These are phyloP conservation scores for Lasioglossum baleicum DNA, from an alignment of 1,140 invertebrate species.

Conservation along the genomic window DNA sequence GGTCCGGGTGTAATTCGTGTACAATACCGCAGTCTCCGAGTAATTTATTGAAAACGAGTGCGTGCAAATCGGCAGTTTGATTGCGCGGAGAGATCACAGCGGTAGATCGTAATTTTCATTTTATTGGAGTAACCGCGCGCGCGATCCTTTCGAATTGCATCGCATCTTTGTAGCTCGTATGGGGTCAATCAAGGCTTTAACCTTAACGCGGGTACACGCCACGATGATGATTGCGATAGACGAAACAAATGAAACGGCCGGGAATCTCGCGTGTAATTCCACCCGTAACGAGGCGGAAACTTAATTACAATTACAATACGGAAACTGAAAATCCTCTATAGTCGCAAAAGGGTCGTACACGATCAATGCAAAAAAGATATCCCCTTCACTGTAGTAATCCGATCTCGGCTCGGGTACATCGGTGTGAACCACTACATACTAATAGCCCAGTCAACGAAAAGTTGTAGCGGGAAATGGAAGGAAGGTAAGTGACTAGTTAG, in stretches of 20 bases:
- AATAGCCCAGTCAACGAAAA: too few species aligned
- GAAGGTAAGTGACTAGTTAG: too few species aligned
- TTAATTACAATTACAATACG: not conserved
- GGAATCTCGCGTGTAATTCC: not conserved
- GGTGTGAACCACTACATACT: too few species aligned
- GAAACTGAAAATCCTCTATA: too few species aligned
- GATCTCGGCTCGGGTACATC: too few species aligned
- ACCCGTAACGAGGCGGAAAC: constrained; percentile 19
- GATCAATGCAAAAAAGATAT: too few species aligned
- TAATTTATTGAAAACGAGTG: not conserved
- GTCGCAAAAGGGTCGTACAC: too few species aligned
- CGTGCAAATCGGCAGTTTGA: constrained; percentile 6
- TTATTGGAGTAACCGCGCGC: not conserved
- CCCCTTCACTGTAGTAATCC: too few species aligned
- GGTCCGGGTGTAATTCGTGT: not conserved
- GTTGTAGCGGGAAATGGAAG: too few species aligned
- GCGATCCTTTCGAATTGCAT: not conserved
- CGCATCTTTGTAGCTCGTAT: not conserved
- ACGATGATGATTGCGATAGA: not conserved
- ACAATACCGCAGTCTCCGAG: not conserved
- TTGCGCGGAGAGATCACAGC: not conserved
- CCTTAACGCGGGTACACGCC: not conserved
- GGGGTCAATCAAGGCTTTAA: not conserved
- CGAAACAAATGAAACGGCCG: constrained; percentile 5
- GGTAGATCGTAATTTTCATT: not conserved